Evolutionary conservation across 1,140 invertebrate genomes (phyloP).

Genomic region (Phymastichus coffea): DNA sequence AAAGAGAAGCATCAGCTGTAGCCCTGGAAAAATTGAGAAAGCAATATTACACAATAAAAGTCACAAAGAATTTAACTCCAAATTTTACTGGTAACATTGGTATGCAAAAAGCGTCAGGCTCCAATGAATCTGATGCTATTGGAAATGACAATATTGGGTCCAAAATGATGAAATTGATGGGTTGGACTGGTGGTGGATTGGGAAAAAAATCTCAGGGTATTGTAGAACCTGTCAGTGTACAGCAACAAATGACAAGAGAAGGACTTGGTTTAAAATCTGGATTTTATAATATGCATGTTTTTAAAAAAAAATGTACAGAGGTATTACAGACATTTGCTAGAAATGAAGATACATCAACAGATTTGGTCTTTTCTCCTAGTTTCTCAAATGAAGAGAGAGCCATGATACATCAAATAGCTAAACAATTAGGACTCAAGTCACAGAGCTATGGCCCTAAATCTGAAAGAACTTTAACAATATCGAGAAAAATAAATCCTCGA

Average conservation of each 20-base stretch:
- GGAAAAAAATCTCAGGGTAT: conserved; percentile 70
- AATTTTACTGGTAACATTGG: conserved; percentile 2
- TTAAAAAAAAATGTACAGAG: conserved; percentile 45
- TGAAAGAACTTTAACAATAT: conserved; percentile 43
- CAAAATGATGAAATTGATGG: conserved; percentile 77
- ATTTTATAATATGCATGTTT: conserved; percentile 44
- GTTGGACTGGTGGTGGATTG: conserved; percentile 76
- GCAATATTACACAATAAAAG: conserved; percentile 60
- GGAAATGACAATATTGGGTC: conserved; percentile 62
- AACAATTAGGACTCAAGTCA: conserved; percentile 47
- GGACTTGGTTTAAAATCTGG: conserved; percentile 46
- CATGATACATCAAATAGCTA: conserved; percentile 61
- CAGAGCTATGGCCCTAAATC: conserved; percentile 43
- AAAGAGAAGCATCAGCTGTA: conserved; percentile 46
- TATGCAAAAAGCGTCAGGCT: not conserved
- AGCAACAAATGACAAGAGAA: conserved; percentile 44
- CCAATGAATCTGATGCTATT: not conserved
- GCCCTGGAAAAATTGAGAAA: conserved; percentile 52
- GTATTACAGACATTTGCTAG: conserved; percentile 54
- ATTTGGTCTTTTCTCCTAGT: conserved; percentile 67
- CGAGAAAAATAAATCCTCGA: conserved; percentile 41
- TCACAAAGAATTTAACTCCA: conserved; percentile 35
- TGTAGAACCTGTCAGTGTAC: conserved; percentile 62
- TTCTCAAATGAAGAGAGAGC: conserved; percentile 73
- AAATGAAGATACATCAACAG: conserved; percentile 55